These are phyloP conservation scores for Vanessa tameamea DNA, from an alignment of 1,140 invertebrate genomes.

Conservation along the genomic window DNA sequence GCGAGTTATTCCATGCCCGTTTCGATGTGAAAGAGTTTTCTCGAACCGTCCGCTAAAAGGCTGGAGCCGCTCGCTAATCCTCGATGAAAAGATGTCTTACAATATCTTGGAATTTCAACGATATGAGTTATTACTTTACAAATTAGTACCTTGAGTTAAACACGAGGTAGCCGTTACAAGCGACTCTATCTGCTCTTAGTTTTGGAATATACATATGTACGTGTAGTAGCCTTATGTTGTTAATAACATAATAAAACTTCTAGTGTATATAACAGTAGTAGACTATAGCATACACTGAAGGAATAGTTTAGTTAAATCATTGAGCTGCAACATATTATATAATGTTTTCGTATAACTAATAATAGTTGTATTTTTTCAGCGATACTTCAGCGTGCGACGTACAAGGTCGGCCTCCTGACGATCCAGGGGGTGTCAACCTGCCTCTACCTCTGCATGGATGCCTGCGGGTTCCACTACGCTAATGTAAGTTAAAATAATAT, in stretches of 20 bases:
- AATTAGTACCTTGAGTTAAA: too few species aligned
- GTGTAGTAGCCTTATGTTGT: too few species aligned
- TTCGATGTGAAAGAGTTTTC: background rate
- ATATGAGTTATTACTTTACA: too few species aligned
- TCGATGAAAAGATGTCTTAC: background rate
- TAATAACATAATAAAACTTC: too few species aligned
- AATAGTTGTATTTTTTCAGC: constrained; percentile 83
- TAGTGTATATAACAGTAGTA: too few species aligned
- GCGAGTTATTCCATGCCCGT: background rate
- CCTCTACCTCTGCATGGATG: constrained; percentile 92
- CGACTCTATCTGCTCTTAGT: too few species aligned
- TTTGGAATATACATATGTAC: too few species aligned
- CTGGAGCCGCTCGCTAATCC: background rate
- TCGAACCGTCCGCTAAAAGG: background rate
- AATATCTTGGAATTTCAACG: background rate
- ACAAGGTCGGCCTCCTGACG: constrained; percentile 88
- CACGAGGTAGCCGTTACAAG: too few species aligned
- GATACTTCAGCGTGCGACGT: constrained; percentile 89
- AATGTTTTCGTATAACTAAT: background rate
- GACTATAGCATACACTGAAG: too few species aligned
- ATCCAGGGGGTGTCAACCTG: constrained; percentile 91
- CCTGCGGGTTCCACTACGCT: constrained; percentile 90
- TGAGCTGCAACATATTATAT: too few species aligned
- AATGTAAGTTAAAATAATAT: constrained; percentile 86
- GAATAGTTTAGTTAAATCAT: too few species aligned